Evolutionary conservation across 2,113 vertebrate species (phyloP).

Genomic region (Microtus ochrogaster): DNA sequence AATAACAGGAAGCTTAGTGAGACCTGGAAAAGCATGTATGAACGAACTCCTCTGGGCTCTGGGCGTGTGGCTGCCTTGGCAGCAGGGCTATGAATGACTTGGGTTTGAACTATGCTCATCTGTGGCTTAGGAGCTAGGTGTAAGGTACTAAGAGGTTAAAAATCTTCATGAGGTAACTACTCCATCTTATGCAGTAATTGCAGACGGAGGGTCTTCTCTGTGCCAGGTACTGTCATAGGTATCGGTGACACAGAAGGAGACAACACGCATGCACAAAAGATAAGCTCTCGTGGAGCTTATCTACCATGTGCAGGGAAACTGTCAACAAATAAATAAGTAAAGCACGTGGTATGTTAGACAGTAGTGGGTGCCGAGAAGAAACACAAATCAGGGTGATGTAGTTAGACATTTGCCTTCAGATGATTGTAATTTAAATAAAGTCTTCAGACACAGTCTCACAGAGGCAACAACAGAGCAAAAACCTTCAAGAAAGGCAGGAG

Average conservation of each 20-base stretch:
- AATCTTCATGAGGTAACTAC: conserved; percentile 6
- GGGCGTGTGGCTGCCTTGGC: conserved; percentile 49
- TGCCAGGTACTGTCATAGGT: conserved; percentile 6
- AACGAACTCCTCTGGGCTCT: conserved; percentile 10
- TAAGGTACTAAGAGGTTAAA: conserved; percentile 48
- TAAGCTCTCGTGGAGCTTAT: background rate
- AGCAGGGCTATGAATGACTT: conserved; percentile 44
- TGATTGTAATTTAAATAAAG: conserved; percentile 54
- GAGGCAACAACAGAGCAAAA: conserved; percentile 11
- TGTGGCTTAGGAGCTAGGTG: conserved; percentile 15
- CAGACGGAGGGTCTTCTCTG: background rate
- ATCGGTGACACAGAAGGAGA: background rate
- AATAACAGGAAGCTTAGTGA: background rate
- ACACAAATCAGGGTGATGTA: conserved; percentile 48
- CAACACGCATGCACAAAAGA: background rate
- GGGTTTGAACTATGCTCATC: conserved; percentile 43
- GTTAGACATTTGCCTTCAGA: conserved; percentile 21
- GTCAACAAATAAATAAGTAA: conserved; percentile 40
- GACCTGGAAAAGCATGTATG: conserved; percentile 14
- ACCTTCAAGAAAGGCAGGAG: conserved; percentile 40
- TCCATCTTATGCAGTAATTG: background rate
- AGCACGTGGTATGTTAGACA: background rate
- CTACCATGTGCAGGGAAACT: conserved; percentile 46
- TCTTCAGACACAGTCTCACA: no score
- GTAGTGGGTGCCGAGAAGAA: conserved; percentile 35